These are phyloP conservation scores for Hippocampus guttulatus DNA, from an alignment of 2,113 vertebrate species.

Conservation along the genomic window DNA sequence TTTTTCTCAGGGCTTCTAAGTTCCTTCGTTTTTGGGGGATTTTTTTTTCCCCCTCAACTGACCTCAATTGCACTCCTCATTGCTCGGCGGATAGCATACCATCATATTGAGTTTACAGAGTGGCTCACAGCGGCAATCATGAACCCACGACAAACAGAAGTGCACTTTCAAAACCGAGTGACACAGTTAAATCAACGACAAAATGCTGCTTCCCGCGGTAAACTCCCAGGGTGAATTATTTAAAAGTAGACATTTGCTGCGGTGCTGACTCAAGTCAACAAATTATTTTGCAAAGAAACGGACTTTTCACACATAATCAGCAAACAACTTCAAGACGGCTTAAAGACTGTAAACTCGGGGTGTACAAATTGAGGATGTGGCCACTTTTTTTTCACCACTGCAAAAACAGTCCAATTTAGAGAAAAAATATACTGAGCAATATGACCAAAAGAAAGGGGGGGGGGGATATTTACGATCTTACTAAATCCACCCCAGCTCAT, in stretches of 20 bases:
- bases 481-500: too few relatives aligned
- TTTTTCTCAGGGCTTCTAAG: not conserved
- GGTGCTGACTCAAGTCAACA: not conserved
- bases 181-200: not conserved
- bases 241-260: not conserved
- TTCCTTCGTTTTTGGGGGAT: too few relatives aligned
- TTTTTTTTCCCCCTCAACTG: not conserved
- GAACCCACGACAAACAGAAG: not conserved
- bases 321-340: not conserved
- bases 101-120: not conserved
- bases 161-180: not conserved
- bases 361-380: not conserved
- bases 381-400: not conserved
- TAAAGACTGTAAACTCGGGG: not conserved
- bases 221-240: not conserved
- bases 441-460: too few relatives aligned
- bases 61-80: constrained; percentile 1
- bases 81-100: not conserved
- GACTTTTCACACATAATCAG: not conserved
- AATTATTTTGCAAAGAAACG: not conserved
- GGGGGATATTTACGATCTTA: too few relatives aligned
- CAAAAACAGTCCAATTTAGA: too few relatives aligned
- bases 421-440: too few relatives aligned
- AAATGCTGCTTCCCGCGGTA: constrained; percentile 4
- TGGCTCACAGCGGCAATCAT: not conserved